phyloP scores from a whole-genome alignment of 2,888 invertebrate species.

The Macrosoma leucophasiata region DNA sequence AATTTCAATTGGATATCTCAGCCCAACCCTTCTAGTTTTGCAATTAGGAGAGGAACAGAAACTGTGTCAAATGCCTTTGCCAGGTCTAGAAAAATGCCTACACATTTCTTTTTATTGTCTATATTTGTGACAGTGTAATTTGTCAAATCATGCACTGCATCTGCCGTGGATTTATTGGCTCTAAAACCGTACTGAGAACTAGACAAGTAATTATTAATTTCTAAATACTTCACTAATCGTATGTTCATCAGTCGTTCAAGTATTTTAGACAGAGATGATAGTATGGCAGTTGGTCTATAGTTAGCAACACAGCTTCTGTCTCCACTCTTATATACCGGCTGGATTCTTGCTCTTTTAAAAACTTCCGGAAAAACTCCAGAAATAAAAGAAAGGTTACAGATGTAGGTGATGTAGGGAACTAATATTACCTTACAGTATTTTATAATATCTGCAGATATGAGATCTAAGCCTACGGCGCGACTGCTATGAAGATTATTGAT shows the following conservation, averaged over 20 bases:
- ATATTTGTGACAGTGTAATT: no score
- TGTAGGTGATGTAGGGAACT: constrained; percentile 4
- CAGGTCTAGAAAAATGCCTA: no score
- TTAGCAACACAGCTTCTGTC: constrained; percentile 6
- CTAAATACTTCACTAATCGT: constrained; percentile 8
- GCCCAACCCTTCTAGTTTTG: constrained; percentile 6
- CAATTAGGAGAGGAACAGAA: no score
- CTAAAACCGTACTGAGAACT: constrained; percentile 17
- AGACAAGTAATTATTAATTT: constrained; percentile 12
- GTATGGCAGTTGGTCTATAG: constrained; percentile 2
- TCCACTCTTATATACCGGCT: constrained; percentile 15
- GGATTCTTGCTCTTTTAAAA: constrained; percentile 12
- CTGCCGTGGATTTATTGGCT: constrained; percentile 13
- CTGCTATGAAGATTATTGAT: constrained; percentile 7
- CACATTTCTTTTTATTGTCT: constrained; percentile 3
- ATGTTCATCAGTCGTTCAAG: constrained; percentile 5
- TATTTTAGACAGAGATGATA: no score
- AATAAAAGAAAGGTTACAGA: constrained; percentile 8
- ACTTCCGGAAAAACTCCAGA: constrained; percentile 12
- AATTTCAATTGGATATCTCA: constrained; percentile 11
- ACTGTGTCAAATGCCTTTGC: no score
- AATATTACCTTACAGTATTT: constrained; percentile 1
- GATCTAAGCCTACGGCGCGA: constrained; percentile 10
- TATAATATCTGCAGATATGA: constrained; percentile 3
- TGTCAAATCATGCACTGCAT: no score